Conservation (phyloP, 2,797 vertebrate species). For the Schizothorax lantsangensis region DNA sequence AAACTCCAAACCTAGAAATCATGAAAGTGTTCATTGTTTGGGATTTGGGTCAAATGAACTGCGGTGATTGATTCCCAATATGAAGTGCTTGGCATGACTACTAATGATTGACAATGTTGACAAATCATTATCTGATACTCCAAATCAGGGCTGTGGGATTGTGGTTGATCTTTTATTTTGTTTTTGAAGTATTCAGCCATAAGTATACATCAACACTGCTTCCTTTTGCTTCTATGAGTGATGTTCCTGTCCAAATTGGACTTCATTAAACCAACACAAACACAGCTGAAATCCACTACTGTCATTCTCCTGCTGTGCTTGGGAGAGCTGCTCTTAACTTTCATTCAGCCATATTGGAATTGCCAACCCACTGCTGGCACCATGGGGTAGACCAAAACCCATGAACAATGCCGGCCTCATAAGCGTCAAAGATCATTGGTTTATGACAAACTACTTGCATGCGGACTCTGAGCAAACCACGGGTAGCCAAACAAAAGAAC, state of each 20-base stretch:
- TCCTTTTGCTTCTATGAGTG: constrained; percentile 25
- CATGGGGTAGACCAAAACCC: constrained; percentile 48
- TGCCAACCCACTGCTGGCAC: constrained; percentile 39
- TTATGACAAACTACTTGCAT: constrained; percentile 64
- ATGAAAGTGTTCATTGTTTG: constrained; percentile 8
- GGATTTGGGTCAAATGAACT: background rate
- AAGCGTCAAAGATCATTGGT: constrained; percentile 55
- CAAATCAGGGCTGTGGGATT: background rate
- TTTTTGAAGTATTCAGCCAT: background rate
- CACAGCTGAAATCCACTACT: constrained; percentile 42
- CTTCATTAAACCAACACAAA: constrained; percentile 48
- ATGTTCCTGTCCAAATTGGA: constrained; percentile 7
- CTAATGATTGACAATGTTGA: constrained; percentile 1
- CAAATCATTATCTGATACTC: background rate
- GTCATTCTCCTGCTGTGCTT: constrained; percentile 39
- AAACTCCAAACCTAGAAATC: background rate
- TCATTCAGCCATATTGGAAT: constrained; percentile 51
- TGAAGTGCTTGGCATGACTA: background rate
- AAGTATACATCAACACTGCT: constrained; percentile 18
- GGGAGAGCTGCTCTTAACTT: constrained; percentile 44
- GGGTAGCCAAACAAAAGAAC: constrained; percentile 61
- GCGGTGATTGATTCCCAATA: background rate
- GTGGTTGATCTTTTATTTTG: constrained; percentile 3
- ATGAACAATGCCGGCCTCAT: constrained; percentile 46
- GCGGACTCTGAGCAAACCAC: constrained; percentile 64